A percentile compares a stretch with the other conserved stretches of the same genome.
Conservation (phyloP, 2,888 invertebrate genomes). For the Acanthosepion pharaonis region DNA sequence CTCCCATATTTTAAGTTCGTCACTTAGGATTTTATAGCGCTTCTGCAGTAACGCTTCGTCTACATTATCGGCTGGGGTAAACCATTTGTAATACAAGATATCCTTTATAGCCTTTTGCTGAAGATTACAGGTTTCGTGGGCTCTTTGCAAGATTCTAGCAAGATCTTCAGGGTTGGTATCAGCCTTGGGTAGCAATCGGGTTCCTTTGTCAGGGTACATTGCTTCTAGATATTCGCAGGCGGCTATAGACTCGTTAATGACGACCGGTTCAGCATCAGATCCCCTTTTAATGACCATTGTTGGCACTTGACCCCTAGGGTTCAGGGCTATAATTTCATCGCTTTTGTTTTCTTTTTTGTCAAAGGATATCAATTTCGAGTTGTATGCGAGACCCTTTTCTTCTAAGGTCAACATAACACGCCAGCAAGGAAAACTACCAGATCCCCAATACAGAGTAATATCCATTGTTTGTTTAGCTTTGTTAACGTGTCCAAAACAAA, state of each 20-base stretch:
- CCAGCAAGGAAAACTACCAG: slow-evolving; percentile 67
- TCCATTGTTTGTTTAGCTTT: not conserved
- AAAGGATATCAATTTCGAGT: slow-evolving; percentile 60
- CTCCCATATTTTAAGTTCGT: slow-evolving; percentile 49
- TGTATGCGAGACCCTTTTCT: slow-evolving; percentile 62
- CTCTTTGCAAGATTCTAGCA: slow-evolving; percentile 57
- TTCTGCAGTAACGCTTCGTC: not conserved
- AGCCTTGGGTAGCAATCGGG: slow-evolving; percentile 54
- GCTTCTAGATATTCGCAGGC: slow-evolving; percentile 65
- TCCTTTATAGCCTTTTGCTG: slow-evolving; percentile 23
- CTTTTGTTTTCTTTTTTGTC: slow-evolving; percentile 63
- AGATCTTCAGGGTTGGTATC: slow-evolving; percentile 50
- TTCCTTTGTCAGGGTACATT: slow-evolving; percentile 51
- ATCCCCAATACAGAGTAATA: slow-evolving; percentile 63
- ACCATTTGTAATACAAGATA: slow-evolving; percentile 40
- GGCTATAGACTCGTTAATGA: slow-evolving; percentile 66
- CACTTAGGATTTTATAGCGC: not conserved
- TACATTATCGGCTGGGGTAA: not conserved
- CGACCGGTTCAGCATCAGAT: slow-evolving; percentile 53
- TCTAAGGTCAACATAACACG: slow-evolving; percentile 61
- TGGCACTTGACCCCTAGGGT: slow-evolving; percentile 69
- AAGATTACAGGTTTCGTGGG: slow-evolving; percentile 54
- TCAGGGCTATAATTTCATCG: slow-evolving; percentile 60
- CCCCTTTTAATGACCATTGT: slow-evolving; percentile 59
- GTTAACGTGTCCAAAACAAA: too few species aligned